phyloP scores from a whole-genome alignment of 2,113 vertebrate species.

The Sus scrofa region DNA sequence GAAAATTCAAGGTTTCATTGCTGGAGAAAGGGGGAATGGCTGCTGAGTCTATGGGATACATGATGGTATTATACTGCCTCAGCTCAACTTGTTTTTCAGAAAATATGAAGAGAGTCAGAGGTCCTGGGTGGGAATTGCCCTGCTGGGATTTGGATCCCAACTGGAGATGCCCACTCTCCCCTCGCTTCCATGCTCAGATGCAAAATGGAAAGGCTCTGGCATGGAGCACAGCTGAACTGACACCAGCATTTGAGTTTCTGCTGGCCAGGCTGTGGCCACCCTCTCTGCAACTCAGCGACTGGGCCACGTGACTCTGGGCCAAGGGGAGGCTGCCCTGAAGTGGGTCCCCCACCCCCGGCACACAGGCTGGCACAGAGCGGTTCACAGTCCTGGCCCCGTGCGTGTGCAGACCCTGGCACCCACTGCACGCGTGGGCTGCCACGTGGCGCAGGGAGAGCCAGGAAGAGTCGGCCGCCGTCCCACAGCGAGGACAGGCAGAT shows the following conservation, averaged over 20 bases:
- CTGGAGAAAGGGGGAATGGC: background rate
- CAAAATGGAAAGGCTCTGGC: background rate
- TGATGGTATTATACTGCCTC: background rate
- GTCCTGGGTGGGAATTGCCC: background rate
- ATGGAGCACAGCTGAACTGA: background rate
- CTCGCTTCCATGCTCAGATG: background rate
- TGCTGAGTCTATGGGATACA: background rate
- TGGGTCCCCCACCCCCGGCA: background rate
- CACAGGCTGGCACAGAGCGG: background rate
- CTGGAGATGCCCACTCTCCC: background rate
- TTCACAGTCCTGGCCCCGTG: background rate
- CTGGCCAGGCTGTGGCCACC: background rate
- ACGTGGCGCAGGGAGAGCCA: conserved; percentile 59
- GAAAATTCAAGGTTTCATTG: background rate
- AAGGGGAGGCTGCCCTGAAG: background rate
- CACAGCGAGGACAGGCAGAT: conserved; percentile 67
- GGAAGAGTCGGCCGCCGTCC: conserved; percentile 15
- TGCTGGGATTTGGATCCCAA: background rate
- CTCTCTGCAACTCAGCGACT: background rate
- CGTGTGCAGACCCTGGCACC: conserved; percentile 54
- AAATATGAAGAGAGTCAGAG: background rate
- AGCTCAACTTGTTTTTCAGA: background rate
- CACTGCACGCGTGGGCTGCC: conserved; percentile 41
- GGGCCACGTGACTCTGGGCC: background rate
- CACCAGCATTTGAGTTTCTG: background rate